Percentiles rank a stretch among this genome's conserved stretches.
These are phyloP conservation scores for Colostygia pectinataria DNA, from an alignment of 2,888 invertebrate species.

Conservation along the genomic window DNA sequence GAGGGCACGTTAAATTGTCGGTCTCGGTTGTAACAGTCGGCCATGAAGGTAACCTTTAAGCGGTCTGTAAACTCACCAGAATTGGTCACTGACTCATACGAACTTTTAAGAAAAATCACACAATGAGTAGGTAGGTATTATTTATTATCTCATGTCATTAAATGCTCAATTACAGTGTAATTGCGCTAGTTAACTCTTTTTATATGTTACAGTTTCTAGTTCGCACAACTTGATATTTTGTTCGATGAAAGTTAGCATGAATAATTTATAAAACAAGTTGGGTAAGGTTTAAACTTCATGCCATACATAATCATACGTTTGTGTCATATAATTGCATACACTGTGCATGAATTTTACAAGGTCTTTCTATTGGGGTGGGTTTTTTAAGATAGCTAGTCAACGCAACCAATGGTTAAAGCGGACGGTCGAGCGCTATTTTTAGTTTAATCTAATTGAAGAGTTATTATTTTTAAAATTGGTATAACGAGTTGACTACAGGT, in stretches of 20 bases:
- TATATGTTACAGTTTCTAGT: constrained; percentile 20
- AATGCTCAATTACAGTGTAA: constrained; percentile 14
- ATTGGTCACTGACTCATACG: no score
- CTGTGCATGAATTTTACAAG: neutral
- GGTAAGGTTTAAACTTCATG: constrained; percentile 11
- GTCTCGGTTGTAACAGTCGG: no score
- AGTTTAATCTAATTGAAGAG: no score
- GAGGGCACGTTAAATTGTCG: no score
- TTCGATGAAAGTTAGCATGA: constrained; percentile 16
- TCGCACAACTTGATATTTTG: constrained; percentile 17
- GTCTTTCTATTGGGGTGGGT: no score
- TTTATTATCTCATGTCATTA: constrained; percentile 12
- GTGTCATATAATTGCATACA: constrained; percentile 12
- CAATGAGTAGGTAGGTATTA: neutral
- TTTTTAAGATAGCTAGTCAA: no score
- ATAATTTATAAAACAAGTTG: constrained; percentile 20
- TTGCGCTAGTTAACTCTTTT: constrained; percentile 13
- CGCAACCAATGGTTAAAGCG: no score
- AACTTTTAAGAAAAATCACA: neutral
- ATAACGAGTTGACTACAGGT: no score
- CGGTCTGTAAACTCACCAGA: no score
- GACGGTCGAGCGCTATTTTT: no score
- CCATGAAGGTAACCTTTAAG: no score
- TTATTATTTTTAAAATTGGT: no score
- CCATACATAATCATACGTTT: constrained; percentile 8